phyloP scores from a whole-genome alignment of 2,113 vertebrate species.

The Rafetus swinhoei region DNA sequence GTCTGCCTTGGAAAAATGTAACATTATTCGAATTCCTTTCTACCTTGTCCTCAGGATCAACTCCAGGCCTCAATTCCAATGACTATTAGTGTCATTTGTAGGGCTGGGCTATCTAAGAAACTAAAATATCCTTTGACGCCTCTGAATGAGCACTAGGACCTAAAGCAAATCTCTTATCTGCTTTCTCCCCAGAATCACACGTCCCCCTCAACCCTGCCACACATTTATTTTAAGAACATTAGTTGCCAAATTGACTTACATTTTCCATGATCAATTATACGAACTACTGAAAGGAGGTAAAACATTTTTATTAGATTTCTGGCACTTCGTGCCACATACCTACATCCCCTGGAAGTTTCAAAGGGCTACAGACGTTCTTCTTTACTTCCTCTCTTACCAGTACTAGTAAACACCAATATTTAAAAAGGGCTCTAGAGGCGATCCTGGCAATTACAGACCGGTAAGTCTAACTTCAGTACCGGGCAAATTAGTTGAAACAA shows the following conservation, averaged over 20 bases:
- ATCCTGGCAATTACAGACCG: no score
- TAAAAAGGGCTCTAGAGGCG: no score
- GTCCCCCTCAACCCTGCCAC: neutral
- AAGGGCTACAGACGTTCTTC: neutral
- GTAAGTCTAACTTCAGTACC: no score
- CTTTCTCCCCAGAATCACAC: neutral
- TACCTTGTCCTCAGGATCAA: conserved; percentile 24
- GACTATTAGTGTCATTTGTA: neutral
- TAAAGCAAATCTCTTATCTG: neutral
- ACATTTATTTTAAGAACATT: neutral
- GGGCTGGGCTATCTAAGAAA: neutral
- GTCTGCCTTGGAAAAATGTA: conserved; percentile 23
- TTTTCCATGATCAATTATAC: rapidly evolving
- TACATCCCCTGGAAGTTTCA: neutral
- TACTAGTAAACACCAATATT: neutral
- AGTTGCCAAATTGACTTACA: neutral
- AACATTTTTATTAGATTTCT: neutral
- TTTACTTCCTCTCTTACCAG: neutral
- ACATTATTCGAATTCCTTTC: conserved; percentile 36
- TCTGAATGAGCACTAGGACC: neutral
- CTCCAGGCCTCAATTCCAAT: neutral
- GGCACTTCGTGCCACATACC: neutral
- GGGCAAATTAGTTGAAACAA: no score
- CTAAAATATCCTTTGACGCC: neutral
- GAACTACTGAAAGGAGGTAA: neutral